Evolutionary conservation across 2,797 vertebrate species (phyloP), one percentile per base, ranked within the genome.

Genomic region (Halcyon chelicuti): DNA sequence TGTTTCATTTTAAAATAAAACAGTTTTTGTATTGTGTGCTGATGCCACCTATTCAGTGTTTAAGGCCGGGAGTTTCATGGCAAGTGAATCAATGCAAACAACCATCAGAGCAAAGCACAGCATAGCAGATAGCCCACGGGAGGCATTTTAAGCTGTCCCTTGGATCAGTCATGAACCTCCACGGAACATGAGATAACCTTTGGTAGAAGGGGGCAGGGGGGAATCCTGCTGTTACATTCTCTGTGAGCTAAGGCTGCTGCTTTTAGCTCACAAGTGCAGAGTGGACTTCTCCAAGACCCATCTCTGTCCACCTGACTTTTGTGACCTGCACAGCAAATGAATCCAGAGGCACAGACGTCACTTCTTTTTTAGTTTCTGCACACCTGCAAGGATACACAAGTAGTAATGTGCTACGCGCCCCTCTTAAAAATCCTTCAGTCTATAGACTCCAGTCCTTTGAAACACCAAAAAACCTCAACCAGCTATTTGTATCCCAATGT

Each of bases 1-100:
- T 19, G 12, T 0, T 21, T 20, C 23, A 1, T 19, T 0, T 21
- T 39, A 39, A 9, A 26, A 18, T 3, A 17, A 23, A 71, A 33
- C 3, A 5, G 22, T 37, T 8, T 67, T 65, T 54, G 4, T 60
- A 5, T 26, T 66, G 3, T n/a, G 23, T 80, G 2, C 17, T 81
- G 49, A 12, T 37, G 23, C 42, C 55, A 35, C 23, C 15, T 61
- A 1, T 62, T 65, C 74, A 25, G 20, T 49, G 65, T 85, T 65
- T 29, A 42, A 90, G 26, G 42, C 22, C 54, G 78, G 25, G 5
- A 28, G 65, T 68, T 62, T 70, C 23, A 33, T 57, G 47, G 42
- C 40, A 83, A 80, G 22, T 37, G 10, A 70, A 54, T 75, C 31
- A 63, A 22, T 42, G n/a, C 17, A 37, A 60, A 58, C 35, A 78